These are phyloP conservation scores for Empidonax traillii DNA, from an alignment of 2,113 vertebrate genomes.

Conservation along the genomic window DNA sequence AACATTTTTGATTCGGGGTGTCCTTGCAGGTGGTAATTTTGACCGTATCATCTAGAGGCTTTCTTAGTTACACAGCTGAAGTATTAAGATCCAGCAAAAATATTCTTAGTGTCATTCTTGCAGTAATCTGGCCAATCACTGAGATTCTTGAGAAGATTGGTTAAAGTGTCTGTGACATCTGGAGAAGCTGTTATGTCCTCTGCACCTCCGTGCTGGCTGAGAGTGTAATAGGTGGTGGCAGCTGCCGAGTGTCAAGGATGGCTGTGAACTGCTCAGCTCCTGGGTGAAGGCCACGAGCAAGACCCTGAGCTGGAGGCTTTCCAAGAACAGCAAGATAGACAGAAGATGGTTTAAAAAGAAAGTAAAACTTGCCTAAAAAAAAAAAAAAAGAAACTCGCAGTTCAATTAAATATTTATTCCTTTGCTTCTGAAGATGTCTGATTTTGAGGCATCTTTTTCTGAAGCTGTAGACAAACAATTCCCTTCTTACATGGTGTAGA, in stretches of 20 bases:
- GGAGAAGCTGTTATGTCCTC: not conserved
- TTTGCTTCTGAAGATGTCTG: not conserved
- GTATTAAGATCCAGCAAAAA: not conserved
- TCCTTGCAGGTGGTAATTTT: not conserved
- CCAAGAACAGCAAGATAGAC: not conserved
- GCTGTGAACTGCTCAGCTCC: not conserved
- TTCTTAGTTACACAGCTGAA: not conserved
- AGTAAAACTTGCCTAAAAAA: not conserved
- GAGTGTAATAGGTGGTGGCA: not conserved
- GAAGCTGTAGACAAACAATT: not conserved
- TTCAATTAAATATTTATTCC: not conserved
- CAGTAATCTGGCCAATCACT: rapidly evolving
- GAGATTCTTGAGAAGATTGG: not conserved
- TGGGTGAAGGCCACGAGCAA: rapidly evolving
- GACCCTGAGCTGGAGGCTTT: not conserved
- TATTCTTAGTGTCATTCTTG: not conserved
- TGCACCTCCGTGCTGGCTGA: not conserved
- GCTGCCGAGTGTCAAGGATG: not conserved
- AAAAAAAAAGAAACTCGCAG: not conserved
- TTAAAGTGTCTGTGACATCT: not conserved
- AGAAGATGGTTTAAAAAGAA: not conserved
- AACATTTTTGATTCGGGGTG: not conserved
- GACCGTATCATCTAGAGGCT: not conserved
- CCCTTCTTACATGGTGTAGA: not conserved
- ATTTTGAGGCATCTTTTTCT: not conserved